A percentile compares a stretch with the other conserved stretches of the same genome.
Evolutionary conservation across 2,888 invertebrate species (phyloP).

Genomic region (Perizoma flavofasciatum): DNA sequence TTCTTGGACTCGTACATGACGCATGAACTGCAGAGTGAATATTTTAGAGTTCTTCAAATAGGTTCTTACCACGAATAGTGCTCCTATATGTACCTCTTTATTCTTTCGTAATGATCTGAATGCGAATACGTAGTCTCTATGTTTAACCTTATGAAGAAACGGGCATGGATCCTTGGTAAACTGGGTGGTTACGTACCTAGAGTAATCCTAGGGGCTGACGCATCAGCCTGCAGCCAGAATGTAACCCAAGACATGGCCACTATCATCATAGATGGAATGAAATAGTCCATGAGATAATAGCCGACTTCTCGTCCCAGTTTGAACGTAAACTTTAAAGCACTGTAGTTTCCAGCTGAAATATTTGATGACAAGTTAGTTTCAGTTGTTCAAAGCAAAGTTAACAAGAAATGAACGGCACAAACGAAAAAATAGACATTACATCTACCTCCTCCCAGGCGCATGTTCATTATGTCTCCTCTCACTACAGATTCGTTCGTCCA

Average conservation of each 20-base stretch:
- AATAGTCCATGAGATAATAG: slow-evolving; percentile 94
- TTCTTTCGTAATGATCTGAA: too few species aligned
- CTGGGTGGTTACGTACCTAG: slow-evolving; percentile 84
- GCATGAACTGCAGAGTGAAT: too few species aligned
- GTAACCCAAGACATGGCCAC: slow-evolving; percentile 95
- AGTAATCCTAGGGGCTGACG: slow-evolving; percentile 91
- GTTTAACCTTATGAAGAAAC: too few species aligned
- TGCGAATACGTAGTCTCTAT: too few species aligned
- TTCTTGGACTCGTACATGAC: too few species aligned
- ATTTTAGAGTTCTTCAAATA: too few species aligned
- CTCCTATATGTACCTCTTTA: too few species aligned
- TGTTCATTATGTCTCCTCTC: slow-evolving; percentile 86
- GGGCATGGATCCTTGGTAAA: too few species aligned
- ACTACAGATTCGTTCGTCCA: slow-evolving; percentile 89
- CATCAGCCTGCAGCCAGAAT: slow-evolving; percentile 94
- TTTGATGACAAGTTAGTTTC: slow-evolving; percentile 18
- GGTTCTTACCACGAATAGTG: too few species aligned
- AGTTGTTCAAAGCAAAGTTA: slow-evolving; percentile 14
- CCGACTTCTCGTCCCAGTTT: slow-evolving; percentile 92
- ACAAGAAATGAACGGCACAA: slow-evolving; percentile 41
- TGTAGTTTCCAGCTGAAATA: slow-evolving; percentile 91
- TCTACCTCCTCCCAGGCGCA: slow-evolving; percentile 89
- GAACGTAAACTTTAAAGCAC: slow-evolving; percentile 90
- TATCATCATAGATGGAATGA: slow-evolving; percentile 93
- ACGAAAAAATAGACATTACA: slow-evolving; percentile 66